These are phyloP conservation scores for Characodon lateralis DNA, from an alignment of 2,797 vertebrate genomes.

Conservation along the genomic window DNA sequence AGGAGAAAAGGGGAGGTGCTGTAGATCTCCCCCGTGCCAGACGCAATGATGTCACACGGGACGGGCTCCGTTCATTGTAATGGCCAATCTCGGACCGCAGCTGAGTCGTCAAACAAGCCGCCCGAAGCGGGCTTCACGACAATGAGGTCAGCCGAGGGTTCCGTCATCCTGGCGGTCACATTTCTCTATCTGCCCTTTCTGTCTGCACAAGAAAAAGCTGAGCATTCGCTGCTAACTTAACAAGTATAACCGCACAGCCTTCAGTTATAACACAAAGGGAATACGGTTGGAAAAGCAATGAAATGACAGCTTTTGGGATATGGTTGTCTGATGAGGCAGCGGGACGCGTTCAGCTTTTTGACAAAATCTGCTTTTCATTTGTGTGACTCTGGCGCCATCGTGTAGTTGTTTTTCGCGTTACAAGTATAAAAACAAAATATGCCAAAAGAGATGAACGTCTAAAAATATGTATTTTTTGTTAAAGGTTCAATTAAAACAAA, in stretches of 20 bases:
- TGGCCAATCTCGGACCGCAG: slow-evolving; percentile 34
- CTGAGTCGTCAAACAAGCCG: background rate
- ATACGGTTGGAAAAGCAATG: background rate
- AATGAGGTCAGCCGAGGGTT: slow-evolving; percentile 22
- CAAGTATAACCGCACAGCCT: background rate
- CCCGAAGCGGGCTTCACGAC: background rate
- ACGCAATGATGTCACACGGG: slow-evolving; percentile 85
- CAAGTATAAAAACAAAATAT: slow-evolving; percentile 10
- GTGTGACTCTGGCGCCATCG: slow-evolving; percentile 78
- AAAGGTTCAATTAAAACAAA: background rate
- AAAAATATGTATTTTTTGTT: background rate
- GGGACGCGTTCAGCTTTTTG: background rate
- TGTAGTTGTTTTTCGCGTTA: slow-evolving; percentile 66
- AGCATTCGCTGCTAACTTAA: no score
- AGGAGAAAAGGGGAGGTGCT: slow-evolving; percentile 63
- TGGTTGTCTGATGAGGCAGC: background rate
- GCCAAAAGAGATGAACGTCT: background rate
- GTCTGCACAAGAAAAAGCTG: background rate
- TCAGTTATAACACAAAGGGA: background rate
- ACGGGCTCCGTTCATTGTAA: slow-evolving; percentile 51
- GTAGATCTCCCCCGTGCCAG: slow-evolving; percentile 68
- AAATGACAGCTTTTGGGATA: background rate
- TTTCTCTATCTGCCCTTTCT: slow-evolving; percentile 18
- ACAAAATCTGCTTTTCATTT: slow-evolving; percentile 13
- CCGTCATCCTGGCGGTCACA: slow-evolving; percentile 29